A percentile compares a stretch with the other conserved stretches of the same genome.
phyloP scores from a whole-genome alignment of 2,113 vertebrate genomes.

The Ameiurus melas region DNA sequence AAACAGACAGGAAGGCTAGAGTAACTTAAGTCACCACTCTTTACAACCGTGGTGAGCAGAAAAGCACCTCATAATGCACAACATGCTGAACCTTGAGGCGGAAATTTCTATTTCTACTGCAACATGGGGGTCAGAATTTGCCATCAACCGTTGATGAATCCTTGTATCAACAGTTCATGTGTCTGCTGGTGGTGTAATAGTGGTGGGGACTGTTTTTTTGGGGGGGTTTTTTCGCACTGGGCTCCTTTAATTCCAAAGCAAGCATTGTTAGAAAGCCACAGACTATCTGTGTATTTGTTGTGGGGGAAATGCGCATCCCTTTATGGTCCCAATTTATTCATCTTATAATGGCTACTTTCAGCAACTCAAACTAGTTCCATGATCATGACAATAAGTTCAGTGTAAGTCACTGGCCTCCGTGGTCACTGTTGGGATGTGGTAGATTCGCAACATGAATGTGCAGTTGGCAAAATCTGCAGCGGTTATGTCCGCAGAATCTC shows the following conservation, averaged over 20 bases:
- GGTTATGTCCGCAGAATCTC: background rate
- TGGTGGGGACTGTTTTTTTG: background rate
- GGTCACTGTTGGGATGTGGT: background rate
- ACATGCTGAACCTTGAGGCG: background rate
- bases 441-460: background rate
- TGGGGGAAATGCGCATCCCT: background rate
- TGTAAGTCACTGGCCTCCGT: background rate
- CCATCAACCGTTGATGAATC: background rate
- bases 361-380: background rate
- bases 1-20: background rate
- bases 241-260: background rate
- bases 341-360: background rate
- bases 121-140: background rate
- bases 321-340: background rate
- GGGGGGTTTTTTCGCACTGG: too few relatives aligned
- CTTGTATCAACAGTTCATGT: background rate
- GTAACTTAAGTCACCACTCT: background rate
- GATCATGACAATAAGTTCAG: background rate
- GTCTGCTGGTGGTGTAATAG: background rate
- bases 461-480: too few relatives aligned
- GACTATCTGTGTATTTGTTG: background rate
- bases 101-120: background rate
- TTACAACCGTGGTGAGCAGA: background rate
- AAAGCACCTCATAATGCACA: background rate
- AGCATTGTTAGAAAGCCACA: background rate